A percentile compares a stretch with the other conserved stretches of the same genome.
Conservation (phyloP, 2,113 vertebrate genomes). For the Opisthocomus hoazin region DNA sequence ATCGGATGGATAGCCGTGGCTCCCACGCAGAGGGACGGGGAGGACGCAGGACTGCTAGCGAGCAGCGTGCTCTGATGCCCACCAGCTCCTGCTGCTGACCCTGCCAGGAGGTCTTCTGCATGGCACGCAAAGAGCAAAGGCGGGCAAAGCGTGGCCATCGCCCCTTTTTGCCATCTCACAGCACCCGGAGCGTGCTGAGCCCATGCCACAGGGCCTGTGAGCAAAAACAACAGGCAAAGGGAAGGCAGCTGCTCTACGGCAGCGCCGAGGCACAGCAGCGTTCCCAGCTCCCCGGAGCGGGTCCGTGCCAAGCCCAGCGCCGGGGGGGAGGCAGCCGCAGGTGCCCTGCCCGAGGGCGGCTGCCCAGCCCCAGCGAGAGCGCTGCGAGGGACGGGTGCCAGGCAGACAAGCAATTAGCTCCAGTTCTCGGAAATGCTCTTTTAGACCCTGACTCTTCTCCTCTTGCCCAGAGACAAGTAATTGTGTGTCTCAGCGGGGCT, state of each 20-base stretch:
- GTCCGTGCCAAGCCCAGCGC: not conserved
- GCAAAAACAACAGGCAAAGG: not conserved
- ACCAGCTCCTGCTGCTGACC: not conserved
- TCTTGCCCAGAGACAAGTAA: slow-evolving; percentile 43
- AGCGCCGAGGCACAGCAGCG: not conserved
- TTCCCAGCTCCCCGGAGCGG: fast-evolving
- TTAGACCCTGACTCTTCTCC: slow-evolving; percentile 37
- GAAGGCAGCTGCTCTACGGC: not conserved
- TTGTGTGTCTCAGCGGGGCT: slow-evolving; percentile 16
- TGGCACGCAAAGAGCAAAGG: not conserved
- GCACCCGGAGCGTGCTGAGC: fast-evolving
- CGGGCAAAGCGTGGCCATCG: not conserved
- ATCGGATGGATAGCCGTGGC: not conserved
- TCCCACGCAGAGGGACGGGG: not conserved
- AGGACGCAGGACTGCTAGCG: not conserved
- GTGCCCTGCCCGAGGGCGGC: not conserved
- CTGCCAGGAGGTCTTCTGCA: not conserved
- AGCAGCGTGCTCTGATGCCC: not conserved
- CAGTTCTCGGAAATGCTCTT: slow-evolving; percentile 24
- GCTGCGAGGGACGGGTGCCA: not conserved
- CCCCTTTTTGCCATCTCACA: fast-evolving
- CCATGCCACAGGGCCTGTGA: not conserved
- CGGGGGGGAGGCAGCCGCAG: not conserved
- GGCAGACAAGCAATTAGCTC: slow-evolving; percentile 36
- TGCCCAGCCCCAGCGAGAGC: not conserved